Evolutionary conservation across 2,888 invertebrate genomes (phyloP).

Genomic region (Callyntrura sp.): DNA sequence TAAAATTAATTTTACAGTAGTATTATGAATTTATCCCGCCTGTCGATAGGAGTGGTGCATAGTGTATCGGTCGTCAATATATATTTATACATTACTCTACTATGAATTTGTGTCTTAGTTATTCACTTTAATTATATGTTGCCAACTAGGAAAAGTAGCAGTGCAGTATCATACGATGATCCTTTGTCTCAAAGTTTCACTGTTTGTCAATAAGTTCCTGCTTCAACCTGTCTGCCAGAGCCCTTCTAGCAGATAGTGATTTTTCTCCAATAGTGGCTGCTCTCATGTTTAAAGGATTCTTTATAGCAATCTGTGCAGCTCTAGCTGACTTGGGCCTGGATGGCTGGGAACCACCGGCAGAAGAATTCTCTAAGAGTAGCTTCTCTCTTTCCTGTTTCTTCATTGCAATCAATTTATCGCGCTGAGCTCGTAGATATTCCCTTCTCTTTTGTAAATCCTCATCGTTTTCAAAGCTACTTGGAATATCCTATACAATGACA

Average conservation of each 20-base stretch:
- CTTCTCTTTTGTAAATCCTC: conserved; percentile 92
- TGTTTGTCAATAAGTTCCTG: conserved; percentile 92
- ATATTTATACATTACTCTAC: too few relatives aligned
- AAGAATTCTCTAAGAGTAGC: conserved; percentile 89
- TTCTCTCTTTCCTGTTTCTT: conserved; percentile 95
- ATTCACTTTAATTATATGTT: too few relatives aligned
- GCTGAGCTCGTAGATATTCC: conserved; percentile 94
- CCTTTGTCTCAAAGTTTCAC: neutral
- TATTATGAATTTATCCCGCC: too few relatives aligned
- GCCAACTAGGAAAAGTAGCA: too few relatives aligned
- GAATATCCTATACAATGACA: conserved; percentile 64
- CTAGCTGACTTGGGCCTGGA: conserved; percentile 91
- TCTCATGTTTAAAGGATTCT: conserved; percentile 85
- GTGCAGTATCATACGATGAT: neutral
- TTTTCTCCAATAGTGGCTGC: conserved; percentile 84
- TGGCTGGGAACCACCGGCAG: conserved; percentile 85
- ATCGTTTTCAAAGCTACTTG: conserved; percentile 72
- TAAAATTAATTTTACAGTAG: too few relatives aligned
- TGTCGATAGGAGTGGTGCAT: too few relatives aligned
- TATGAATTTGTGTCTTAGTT: too few relatives aligned
- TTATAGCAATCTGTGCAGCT: conserved; percentile 90
- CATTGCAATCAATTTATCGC: conserved; percentile 95
- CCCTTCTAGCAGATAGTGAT: conserved; percentile 92
- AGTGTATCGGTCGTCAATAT: too few relatives aligned
- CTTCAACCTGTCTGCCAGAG: conserved; percentile 93